phyloP scores from a whole-genome alignment of 2,113 vertebrate species.

The Calypte anna region DNA sequence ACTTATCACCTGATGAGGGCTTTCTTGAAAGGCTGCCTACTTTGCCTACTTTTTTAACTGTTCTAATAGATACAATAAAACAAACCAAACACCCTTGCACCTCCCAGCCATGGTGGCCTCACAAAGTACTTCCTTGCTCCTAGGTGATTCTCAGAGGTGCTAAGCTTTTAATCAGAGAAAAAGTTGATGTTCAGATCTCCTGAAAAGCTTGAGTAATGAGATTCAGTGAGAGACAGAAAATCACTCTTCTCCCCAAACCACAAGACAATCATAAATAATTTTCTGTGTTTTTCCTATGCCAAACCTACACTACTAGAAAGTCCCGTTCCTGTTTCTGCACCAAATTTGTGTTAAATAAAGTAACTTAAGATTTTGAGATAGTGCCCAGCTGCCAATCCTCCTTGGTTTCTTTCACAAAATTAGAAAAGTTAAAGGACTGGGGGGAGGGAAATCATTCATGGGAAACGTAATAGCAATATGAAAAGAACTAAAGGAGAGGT shows the following conservation, averaged over 20 bases:
- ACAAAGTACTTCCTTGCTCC: not conserved
- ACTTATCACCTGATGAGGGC: not conserved
- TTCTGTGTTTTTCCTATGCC: not conserved
- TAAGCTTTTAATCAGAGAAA: not conserved
- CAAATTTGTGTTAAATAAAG: slow-evolving; percentile 6
- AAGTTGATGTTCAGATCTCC: not conserved
- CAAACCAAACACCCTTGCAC: not conserved
- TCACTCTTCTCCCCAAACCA: not conserved
- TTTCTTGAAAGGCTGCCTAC: not conserved
- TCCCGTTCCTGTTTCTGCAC: not conserved
- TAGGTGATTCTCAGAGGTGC: not conserved
- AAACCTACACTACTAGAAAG: not conserved
- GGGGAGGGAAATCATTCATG: slow-evolving; percentile 60
- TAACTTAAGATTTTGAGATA: not conserved
- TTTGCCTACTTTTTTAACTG: not conserved
- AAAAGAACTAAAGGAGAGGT: slow-evolving; percentile 67
- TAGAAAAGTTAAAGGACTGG: slow-evolving; percentile 43
- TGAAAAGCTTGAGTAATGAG: not conserved
- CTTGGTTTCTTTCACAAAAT: slow-evolving; percentile 58
- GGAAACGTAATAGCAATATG: slow-evolving; percentile 66
- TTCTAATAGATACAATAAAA: not conserved
- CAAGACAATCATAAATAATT: not conserved
- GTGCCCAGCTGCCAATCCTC: slow-evolving; percentile 67
- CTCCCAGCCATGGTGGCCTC: not conserved
- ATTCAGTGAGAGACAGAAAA: not conserved